Conservation (phyloP, 2,113 vertebrate species). For the Hypocryptadius cinnamomeus region DNA sequence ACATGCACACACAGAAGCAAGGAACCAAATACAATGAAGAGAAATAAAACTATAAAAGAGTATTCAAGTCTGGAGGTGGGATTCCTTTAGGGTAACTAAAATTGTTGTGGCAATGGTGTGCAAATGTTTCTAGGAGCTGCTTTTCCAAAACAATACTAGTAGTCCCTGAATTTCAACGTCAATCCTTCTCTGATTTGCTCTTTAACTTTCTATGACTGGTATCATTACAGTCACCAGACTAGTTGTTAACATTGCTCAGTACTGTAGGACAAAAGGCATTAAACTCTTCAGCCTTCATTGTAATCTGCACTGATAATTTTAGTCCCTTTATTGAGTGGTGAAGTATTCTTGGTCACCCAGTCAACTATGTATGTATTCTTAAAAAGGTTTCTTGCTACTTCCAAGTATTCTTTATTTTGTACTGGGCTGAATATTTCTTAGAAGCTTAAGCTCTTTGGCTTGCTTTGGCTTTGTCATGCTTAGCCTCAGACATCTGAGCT, state of each 20-base stretch:
- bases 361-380: not conserved
- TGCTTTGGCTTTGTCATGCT: not conserved
- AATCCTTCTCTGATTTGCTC: not conserved
- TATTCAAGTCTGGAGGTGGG: not conserved
- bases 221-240: not conserved
- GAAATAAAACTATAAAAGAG: not conserved
- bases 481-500: not conserved
- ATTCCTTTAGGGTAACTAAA: not conserved
- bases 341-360: not conserved
- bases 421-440: not conserved
- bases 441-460: not conserved
- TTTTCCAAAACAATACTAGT: not conserved
- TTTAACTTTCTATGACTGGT: not conserved
- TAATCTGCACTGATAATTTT: not conserved
- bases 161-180: not conserved
- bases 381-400: not conserved
- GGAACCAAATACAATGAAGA: not conserved
- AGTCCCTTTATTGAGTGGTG: not conserved
- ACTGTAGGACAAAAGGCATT: not conserved
- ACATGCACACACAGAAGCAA: not conserved
- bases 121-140: not conserved
- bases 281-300: not conserved
- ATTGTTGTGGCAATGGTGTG: not conserved
- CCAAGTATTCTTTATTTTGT: not conserved
- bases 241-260: not conserved